Percentiles rank a stretch among this genome's conserved stretches.
phyloP scores from a whole-genome alignment of 2,113 vertebrate species.

The Xiphorhynchus elegans region DNA sequence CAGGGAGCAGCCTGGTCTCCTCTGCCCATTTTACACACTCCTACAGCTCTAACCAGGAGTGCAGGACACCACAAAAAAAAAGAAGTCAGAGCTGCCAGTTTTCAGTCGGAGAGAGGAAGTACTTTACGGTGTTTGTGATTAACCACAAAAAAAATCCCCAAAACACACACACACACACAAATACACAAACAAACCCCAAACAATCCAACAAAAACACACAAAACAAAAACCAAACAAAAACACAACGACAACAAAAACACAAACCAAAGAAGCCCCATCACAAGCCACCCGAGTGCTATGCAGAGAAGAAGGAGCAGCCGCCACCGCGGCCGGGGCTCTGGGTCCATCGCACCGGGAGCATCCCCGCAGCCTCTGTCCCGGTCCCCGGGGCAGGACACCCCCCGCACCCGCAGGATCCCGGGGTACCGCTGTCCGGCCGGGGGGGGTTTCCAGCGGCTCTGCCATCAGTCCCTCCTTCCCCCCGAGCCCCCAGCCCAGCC shows the following conservation, averaged over 20 bases:
- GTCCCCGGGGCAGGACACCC: fast-evolving
- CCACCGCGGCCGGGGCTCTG: fast-evolving
- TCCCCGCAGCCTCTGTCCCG: fast-evolving
- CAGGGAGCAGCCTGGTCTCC: fast-evolving
- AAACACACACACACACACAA: too few relatives aligned
- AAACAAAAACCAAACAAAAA: too few relatives aligned
- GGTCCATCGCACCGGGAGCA: background rate
- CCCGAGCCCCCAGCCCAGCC: fast-evolving
- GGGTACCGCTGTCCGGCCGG: fast-evolving
- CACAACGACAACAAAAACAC: too few relatives aligned
- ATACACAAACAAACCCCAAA: too few relatives aligned
- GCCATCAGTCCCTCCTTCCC: fast-evolving
- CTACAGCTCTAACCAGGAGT: background rate
- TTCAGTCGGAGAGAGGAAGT: background rate
- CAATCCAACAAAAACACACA: background rate
- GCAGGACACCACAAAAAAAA: background rate
- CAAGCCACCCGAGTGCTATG: background rate
- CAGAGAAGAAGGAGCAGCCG: background rate
- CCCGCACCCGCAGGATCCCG: fast-evolving
- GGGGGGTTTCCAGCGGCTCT: background rate
- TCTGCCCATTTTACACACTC: background rate
- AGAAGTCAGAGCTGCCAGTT: background rate
- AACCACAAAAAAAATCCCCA: background rate
- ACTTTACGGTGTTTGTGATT: fast-evolving
- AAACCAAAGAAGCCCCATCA: fast-evolving